A percentile compares a stretch with the other conserved stretches of the same genome.
These are phyloP conservation scores for Ceratitis capitata DNA, from an alignment of 1,140 invertebrate species.

Conservation along the genomic window DNA sequence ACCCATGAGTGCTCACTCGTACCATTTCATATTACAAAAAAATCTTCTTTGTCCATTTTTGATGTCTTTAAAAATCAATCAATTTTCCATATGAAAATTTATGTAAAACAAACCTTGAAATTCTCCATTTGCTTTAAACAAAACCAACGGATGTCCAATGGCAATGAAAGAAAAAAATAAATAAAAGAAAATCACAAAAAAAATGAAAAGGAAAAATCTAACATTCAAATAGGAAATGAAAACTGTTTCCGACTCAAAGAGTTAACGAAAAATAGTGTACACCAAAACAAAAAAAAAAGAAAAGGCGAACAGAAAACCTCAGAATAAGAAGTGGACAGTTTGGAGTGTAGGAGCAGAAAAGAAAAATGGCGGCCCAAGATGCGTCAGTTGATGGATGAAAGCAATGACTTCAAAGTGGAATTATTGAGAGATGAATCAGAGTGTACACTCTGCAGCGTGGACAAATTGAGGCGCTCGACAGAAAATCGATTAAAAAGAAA, in stretches of 20 bases:
- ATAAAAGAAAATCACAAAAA: background rate
- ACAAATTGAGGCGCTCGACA: slow-evolving; percentile 31
- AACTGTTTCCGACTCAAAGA: slow-evolving; percentile 35
- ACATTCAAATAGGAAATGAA: slow-evolving; percentile 38
- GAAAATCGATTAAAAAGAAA: slow-evolving; percentile 33
- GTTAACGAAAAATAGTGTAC: background rate
- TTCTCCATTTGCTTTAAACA: background rate
- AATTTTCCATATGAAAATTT: background rate
- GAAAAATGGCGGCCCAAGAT: slow-evolving; percentile 32
- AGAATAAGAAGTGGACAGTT: background rate
- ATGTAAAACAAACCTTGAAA: slow-evolving; percentile 4
- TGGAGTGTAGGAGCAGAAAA: background rate
- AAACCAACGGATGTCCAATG: background rate
- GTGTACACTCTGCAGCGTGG: background rate
- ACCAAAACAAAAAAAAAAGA: background rate
- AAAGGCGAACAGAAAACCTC: too few relatives aligned
- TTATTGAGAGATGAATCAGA: slow-evolving; percentile 25
- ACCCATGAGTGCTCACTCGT: too few relatives aligned
- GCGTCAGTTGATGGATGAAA: slow-evolving; percentile 28
- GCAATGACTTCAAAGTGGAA: slow-evolving; percentile 33
- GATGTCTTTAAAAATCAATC: background rate
- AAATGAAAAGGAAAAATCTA: slow-evolving; percentile 10
- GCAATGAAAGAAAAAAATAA: background rate
- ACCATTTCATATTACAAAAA: too few relatives aligned
- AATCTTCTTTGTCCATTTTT: too few relatives aligned